phyloP scores from a whole-genome alignment of 2,797 vertebrate species.

The Zenarchopterus dispar region DNA sequence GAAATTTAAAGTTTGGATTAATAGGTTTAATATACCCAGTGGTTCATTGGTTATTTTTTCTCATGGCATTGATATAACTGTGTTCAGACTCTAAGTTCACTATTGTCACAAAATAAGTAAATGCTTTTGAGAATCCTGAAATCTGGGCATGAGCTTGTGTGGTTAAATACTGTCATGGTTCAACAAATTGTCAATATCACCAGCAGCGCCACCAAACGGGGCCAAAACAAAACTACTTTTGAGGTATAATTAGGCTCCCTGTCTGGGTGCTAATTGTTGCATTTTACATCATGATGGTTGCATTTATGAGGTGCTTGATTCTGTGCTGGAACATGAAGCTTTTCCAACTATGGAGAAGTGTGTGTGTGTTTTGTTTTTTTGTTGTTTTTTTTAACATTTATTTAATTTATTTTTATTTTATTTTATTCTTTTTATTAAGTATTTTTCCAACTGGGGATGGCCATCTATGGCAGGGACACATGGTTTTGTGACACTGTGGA shows the following conservation, averaged over 20 bases:
- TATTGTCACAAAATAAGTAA: slow-evolving; percentile 35
- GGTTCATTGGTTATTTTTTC: slow-evolving; percentile 1
- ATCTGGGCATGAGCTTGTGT: slow-evolving; percentile 37
- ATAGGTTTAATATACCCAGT: not conserved
- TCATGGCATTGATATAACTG: slow-evolving; percentile 12
- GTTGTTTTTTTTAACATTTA: too few species aligned
- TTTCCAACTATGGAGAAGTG: too few species aligned
- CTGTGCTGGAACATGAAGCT: slow-evolving; percentile 54
- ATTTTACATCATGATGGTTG: slow-evolving; percentile 73
- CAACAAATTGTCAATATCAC: slow-evolving; percentile 75
- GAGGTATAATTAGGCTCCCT: slow-evolving; percentile 51
- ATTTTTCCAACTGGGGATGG: slow-evolving; percentile 32
- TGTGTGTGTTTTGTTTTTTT: too few species aligned
- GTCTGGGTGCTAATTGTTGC: slow-evolving; percentile 66
- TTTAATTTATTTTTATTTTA: too few species aligned
- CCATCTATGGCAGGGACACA: slow-evolving; percentile 49
- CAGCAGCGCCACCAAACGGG: slow-evolving; percentile 51
- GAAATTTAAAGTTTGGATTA: not conserved
- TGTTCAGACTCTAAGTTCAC: slow-evolving; percentile 26
- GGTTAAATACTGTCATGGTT: slow-evolving; percentile 53
- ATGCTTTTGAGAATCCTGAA: slow-evolving; percentile 41
- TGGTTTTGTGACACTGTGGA: slow-evolving; percentile 16
- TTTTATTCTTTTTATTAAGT: too few species aligned
- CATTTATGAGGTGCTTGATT: slow-evolving; percentile 65
- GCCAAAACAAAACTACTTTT: slow-evolving; percentile 71